A percentile compares a stretch with the other conserved stretches of the same genome.
Conservation (phyloP, 2,797 vertebrate genomes). For the Mormyrus hasselquistii region DNA sequence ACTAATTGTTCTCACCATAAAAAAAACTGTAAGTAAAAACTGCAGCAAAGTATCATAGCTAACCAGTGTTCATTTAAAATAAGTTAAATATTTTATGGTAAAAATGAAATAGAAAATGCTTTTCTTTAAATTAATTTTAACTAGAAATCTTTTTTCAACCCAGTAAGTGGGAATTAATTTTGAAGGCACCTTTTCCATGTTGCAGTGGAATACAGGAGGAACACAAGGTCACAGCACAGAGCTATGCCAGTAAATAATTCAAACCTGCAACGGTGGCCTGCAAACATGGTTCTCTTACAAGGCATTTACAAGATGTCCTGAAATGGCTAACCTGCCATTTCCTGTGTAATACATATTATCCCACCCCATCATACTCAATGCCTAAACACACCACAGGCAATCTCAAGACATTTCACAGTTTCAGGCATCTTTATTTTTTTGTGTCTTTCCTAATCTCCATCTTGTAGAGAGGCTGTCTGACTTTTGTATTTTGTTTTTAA, state of each 20-base stretch:
- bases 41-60: not conserved
- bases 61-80: not conserved
- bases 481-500: not conserved
- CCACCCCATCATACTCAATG: not conserved
- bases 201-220: not conserved
- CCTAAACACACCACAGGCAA: not conserved
- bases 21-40: not conserved
- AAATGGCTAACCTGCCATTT: not conserved
- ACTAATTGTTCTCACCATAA: not conserved
- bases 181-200: not conserved
- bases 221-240: not conserved
- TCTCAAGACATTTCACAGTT: not conserved
- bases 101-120: not conserved
- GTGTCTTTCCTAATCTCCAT: constrained; percentile 1
- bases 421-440: not conserved
- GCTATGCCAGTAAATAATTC: not conserved
- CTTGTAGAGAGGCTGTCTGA: not conserved
- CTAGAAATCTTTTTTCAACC: not conserved
- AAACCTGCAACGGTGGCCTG: not conserved
- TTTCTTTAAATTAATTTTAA: not conserved
- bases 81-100: not conserved
- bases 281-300: not conserved
- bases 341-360: not conserved
- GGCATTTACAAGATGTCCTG: not conserved
- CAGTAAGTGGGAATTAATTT: not conserved